phyloP scores from a whole-genome alignment of 2,113 vertebrate species.

The Eubucco bourcierii region DNA sequence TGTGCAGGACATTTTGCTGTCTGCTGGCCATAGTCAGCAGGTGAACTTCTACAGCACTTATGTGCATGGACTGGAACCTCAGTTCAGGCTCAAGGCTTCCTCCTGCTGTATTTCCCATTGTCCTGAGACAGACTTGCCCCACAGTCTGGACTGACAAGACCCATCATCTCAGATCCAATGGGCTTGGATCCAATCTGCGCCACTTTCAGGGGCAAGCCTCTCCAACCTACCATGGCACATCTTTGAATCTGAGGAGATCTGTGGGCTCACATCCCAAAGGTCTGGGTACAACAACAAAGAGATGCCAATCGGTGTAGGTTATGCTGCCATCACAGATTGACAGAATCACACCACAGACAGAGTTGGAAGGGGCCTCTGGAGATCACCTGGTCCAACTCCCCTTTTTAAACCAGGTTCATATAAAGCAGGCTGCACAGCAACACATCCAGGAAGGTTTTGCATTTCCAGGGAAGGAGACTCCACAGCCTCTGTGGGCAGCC shows the following conservation, averaged over 20 bases:
- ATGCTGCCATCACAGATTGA: not conserved
- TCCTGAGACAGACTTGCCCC: not conserved
- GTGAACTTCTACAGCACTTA: not conserved
- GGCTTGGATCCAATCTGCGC: not conserved
- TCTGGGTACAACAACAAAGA: not conserved
- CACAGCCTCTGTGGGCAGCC: not conserved
- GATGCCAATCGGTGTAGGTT: not conserved
- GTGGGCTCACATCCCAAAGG: not conserved
- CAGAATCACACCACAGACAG: not conserved
- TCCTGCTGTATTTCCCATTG: not conserved
- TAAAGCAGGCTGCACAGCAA: not conserved
- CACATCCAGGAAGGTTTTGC: not conserved
- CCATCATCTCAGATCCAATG: not conserved
- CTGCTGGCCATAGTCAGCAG: not conserved
- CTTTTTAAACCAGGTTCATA: not conserved
- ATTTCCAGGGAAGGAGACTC: not conserved
- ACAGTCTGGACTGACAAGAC: not conserved
- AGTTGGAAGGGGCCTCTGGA: not conserved
- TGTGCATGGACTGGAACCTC: not conserved
- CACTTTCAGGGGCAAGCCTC: too few relatives aligned
- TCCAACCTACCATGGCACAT: rapidly evolving
- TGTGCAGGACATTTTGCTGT: rapidly evolving
- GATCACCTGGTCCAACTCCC: not conserved
- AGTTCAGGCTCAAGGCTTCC: not conserved
- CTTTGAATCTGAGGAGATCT: not conserved